These are phyloP conservation scores for Coturnix japonica DNA, from an alignment of 2,113 vertebrate genomes.

Conservation along the genomic window DNA sequence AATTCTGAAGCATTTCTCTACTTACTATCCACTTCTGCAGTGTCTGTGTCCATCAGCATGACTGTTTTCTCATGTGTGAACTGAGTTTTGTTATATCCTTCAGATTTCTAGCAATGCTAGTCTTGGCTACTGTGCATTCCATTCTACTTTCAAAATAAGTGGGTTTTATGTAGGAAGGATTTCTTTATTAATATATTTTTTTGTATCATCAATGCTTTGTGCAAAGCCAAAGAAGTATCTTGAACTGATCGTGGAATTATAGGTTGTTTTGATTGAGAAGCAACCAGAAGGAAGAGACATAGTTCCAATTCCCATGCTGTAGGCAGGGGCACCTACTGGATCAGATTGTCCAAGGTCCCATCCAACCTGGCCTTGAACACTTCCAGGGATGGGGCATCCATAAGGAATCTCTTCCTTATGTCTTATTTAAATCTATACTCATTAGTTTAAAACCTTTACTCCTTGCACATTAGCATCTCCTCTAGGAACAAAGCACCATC, in stretches of 20 bases:
- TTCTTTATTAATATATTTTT: background rate
- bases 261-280: background rate
- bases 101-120: background rate
- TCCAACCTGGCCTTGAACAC: background rate
- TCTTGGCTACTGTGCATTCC: background rate
- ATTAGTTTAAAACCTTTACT: background rate
- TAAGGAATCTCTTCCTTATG: background rate
- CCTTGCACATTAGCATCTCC: background rate
- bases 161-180: background rate
- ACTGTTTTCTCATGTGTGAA: background rate
- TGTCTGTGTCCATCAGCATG: background rate
- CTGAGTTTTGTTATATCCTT: background rate
- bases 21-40: background rate
- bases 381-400: background rate
- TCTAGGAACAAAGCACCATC: background rate
- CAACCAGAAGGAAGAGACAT: background rate
- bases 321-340: background rate
- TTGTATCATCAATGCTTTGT: background rate
- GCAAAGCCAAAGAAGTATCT: background rate
- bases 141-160: background rate
- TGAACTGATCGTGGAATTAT: background rate
- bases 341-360: background rate
- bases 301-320: background rate
- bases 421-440: background rate
- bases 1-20: background rate